Base-by-base conservation (phyloP, 2,888 invertebrate species). In the Thecophora atra region DNA sequence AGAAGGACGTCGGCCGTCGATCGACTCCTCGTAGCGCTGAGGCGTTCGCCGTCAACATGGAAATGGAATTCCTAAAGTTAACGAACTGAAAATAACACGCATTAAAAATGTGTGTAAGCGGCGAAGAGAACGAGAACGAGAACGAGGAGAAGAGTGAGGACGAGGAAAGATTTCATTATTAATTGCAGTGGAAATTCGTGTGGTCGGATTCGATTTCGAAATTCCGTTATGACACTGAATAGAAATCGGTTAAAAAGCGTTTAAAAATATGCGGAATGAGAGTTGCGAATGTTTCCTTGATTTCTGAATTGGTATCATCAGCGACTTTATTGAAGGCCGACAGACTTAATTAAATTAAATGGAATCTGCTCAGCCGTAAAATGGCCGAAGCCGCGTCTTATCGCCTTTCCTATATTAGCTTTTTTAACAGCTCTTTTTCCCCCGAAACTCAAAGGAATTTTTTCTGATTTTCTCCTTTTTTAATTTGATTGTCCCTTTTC, bases 71-170 rank as follows among this genome's bases (percentile, higher is more conserved):
- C 83, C 74, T 66, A 76, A 78, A 81, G 79, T 78, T 85, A 84
- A 84, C 84, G 84, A 84, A 84, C 84, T 84, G 72, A 84, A 85
- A 84, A 81, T 84, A 84, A 84, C 81, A 81, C 84, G 82, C 21
- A 21, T 15, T 26, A 21, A 56, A 21, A 15, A 58, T 11, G 28
- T 24, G 28, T 58, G 58, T 2, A 28, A 24, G 28, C 26, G 15
- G 13, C 28, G n/a, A 19, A n/a, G 42, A 17, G 2, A n/a, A 37
- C 17, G 63, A 24, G 37, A 63, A 26, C 28, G 5, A 42, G 42
- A 63, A 24, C 15, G 63, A 63, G 37, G 24, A 37, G 37, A 37
- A 11, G 7, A 37, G 11, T 6, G 6, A 11, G 6, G 7, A 37
- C 37, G 6, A 8, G 6, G 7, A 8, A 11, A 37, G 7, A 37